A percentile compares a stretch with the other conserved stretches of the same genome.
Conservation (phyloP, 2,113 vertebrate species). For the Oncorhynchus gorbuscha region DNA sequence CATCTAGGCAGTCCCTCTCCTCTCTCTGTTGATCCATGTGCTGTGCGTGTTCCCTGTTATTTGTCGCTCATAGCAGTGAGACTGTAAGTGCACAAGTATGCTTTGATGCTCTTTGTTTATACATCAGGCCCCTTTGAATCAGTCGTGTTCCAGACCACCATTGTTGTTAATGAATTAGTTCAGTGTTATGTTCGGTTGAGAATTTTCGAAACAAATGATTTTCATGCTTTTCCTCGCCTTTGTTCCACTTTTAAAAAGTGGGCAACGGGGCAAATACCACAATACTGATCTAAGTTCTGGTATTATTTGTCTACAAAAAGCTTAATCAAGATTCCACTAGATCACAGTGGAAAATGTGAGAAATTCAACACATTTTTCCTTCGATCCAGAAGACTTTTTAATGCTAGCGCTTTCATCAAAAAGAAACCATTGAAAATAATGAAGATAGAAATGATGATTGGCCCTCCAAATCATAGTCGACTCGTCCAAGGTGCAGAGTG, state of each 20-base stretch:
- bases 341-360: constrained; percentile 1
- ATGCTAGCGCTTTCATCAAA: not conserved
- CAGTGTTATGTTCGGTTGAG: constrained; percentile 17
- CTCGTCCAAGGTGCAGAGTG: not conserved
- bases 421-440: not conserved
- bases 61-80: not conserved
- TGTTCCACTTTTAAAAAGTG: constrained; percentile 13
- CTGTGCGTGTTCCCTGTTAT: not conserved
- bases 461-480: not conserved
- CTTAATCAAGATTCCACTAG: not conserved
- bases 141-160: constrained; percentile 12
- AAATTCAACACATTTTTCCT: not conserved
- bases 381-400: not conserved
- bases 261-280: not conserved
- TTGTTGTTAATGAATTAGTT: constrained; percentile 23
- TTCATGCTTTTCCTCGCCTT: constrained; percentile 8
- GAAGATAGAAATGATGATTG: not conserved
- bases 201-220: constrained; percentile 34
- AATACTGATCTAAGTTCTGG: not conserved
- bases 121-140: constrained; percentile 16
- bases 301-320: not conserved
- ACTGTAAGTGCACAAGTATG: constrained; percentile 1
- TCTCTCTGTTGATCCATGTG: constrained; percentile 4
- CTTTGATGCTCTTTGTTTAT: constrained; percentile 35
- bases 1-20: not conserved